These are phyloP conservation scores for Euglossa dilemma DNA, from an alignment of 1,140 invertebrate genomes.

Conservation along the genomic window DNA sequence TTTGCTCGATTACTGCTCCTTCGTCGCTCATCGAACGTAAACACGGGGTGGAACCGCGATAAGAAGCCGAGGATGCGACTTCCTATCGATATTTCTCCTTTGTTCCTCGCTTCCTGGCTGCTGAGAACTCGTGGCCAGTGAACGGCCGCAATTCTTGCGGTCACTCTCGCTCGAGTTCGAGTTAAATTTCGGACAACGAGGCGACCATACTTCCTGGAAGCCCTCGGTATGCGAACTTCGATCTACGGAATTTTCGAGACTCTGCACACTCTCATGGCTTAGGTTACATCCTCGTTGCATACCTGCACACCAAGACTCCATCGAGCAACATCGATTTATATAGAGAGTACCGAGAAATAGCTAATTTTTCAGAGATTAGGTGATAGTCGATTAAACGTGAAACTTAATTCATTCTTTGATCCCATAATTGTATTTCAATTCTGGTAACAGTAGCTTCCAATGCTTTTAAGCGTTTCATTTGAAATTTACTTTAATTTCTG, in stretches of 20 bases:
- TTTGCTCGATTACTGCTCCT: constrained; percentile 22
- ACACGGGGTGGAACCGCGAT: background rate
- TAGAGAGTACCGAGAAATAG: background rate
- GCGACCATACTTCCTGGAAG: constrained; percentile 57
- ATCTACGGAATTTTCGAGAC: constrained; percentile 61
- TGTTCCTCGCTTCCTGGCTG: no score
- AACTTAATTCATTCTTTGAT: no score
- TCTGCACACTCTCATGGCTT: constrained; percentile 61
- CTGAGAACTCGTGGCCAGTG: background rate
- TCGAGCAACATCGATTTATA: background rate
- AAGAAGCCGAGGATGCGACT: background rate
- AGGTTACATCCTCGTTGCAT: constrained; percentile 80
- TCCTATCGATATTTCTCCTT: constrained; percentile 13
- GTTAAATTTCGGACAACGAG: constrained; percentile 41
- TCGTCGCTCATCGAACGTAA: constrained; percentile 2
- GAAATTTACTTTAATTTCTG: no score
- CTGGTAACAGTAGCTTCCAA: no score
- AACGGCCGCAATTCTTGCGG: constrained; percentile 35
- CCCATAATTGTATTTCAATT: no score
- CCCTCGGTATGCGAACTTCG: constrained; percentile 62
- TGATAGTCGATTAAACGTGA: no score
- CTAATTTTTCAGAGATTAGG: no score
- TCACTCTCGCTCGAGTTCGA: background rate
- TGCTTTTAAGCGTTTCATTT: no score
- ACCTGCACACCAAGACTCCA: constrained; percentile 45